Evolutionary conservation across 2,797 vertebrate species (phyloP).

Genomic region (Eupleurogrammus muticus): DNA sequence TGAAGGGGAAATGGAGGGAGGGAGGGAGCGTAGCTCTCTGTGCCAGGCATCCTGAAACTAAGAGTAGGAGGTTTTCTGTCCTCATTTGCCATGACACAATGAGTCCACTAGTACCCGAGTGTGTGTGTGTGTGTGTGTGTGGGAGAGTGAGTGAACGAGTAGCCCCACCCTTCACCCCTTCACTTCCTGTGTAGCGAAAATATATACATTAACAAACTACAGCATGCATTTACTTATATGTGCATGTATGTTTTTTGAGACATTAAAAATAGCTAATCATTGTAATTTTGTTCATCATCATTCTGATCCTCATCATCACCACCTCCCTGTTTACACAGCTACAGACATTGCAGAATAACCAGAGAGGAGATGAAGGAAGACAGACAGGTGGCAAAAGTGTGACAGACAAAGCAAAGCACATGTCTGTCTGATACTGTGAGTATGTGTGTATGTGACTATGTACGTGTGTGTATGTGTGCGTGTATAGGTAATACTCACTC

Average conservation of each 20-base stretch:
- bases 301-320: not conserved
- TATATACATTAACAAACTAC: constrained; percentile 29
- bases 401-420: constrained; percentile 60
- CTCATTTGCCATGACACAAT: constrained; percentile 70
- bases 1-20: constrained; percentile 25
- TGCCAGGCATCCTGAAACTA: constrained; percentile 48
- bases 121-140: constrained; percentile 27
- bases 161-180: constrained; percentile 83
- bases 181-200: constrained; percentile 72
- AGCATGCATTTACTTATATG: not conserved
- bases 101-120: constrained; percentile 43
- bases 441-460: constrained; percentile 25
- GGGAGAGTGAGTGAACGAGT: constrained; percentile 30
- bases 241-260: not conserved
- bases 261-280: not conserved
- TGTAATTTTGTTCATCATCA: not conserved
- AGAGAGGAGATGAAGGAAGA: constrained; percentile 31
- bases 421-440: constrained; percentile 36
- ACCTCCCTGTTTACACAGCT: not conserved
- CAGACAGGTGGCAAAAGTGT: constrained; percentile 42
- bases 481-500: constrained; percentile 82
- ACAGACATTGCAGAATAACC: constrained; percentile 10
- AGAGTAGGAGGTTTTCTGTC: constrained; percentile 58
- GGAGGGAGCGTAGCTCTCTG: constrained; percentile 16
- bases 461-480: constrained; percentile 28